Percentiles rank a stretch among this genome's conserved stretches.
phyloP scores from a whole-genome alignment of 1,140 invertebrate species.

The Papilio aristodemus region DNA sequence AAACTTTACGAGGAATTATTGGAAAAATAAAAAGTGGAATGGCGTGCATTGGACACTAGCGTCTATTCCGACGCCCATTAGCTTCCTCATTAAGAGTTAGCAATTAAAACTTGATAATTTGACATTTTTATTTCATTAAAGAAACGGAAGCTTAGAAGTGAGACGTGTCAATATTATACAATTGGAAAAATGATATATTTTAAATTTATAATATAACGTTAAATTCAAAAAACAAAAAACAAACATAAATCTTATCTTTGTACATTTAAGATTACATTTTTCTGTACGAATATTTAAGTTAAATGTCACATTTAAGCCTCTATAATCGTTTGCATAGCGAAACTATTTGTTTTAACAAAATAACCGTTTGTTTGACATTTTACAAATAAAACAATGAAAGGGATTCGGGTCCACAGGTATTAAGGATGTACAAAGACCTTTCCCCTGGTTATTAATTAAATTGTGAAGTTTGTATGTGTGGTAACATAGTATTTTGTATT shows the following conservation, averaged over 20 bases:
- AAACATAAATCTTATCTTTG: not conserved
- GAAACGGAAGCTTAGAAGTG: not conserved
- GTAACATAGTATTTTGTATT: not conserved
- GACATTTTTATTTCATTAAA: constrained; percentile 9
- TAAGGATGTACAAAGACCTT: not conserved
- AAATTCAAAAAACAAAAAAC: too few species aligned
- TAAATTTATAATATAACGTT: too few species aligned
- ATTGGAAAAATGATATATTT: not conserved
- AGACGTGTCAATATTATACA: not conserved
- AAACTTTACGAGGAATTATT: constrained; percentile 9
- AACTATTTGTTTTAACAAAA: constrained; percentile 13
- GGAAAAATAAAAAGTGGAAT: constrained; percentile 30
- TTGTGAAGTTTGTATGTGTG: not conserved
- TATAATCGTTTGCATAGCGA: not conserved
- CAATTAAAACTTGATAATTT: constrained; percentile 59
- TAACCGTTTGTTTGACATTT: not conserved
- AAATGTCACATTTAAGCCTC: not conserved
- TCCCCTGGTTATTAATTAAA: not conserved
- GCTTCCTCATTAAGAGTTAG: constrained; percentile 58
- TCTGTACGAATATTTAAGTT: too few species aligned
- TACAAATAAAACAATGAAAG: constrained; percentile 2
- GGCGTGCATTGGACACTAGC: constrained; percentile 33
- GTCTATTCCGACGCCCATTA: constrained; percentile 41
- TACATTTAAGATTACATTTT: too few species aligned
- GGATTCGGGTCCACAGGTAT: not conserved